Evolutionary conservation across 92 coral and sea anemone genomes (phyloP), one percentile per base, ranked within the genome.

Genomic region (Parazoanthus atlanticus): DNA sequence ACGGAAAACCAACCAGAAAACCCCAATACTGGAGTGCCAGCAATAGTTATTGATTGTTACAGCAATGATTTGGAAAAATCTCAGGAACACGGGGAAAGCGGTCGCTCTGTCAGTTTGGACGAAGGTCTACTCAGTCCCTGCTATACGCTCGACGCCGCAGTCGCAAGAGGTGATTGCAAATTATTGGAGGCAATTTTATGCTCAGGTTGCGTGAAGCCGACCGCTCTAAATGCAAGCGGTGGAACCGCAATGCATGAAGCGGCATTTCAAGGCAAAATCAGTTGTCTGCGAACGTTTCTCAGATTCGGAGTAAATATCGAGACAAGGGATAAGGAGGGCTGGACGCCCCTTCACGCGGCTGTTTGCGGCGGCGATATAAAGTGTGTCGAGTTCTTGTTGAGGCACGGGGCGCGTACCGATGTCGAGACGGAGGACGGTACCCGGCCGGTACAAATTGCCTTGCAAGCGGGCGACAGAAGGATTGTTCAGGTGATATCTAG

Each of bases 341-440:
- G 98, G 98, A 95, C 98, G 0, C 98, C 96, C 6, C 90, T 95
- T 8, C 98, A 95, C 43, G 98, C 98, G 4, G 98, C 98, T 0
- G 95, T 95, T 38, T 95, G 98, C 28, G 98, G 98, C 6, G 98
- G 98, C 17, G 96, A 95, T 52, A 49, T 90, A 16, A 84, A 91
- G 85, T 88, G 94, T 1, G 96, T 95, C 56, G 46, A 79, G 40
- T 71, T 93, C 69, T 86, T 95, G 25, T 67, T 95, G 7, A 72
- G 88, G 89, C 49, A 89, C 34, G 98, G 98, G 66, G 98, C 98
- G 13, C 80, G 86, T 54, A 49, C 92, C 3, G 89, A 91, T 52
- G 93, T 93, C 4, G 86, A 31, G 28, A 90, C 98, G 17, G 61
- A 91, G 13, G 98, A 95, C 21, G 96, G 98, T 13, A 76, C 93